A percentile compares a stretch with the other conserved stretches of the same genome.
phyloP scores from a whole-genome alignment of 2,797 vertebrate genomes.

The Enteromius unitaeniatus region DNA sequence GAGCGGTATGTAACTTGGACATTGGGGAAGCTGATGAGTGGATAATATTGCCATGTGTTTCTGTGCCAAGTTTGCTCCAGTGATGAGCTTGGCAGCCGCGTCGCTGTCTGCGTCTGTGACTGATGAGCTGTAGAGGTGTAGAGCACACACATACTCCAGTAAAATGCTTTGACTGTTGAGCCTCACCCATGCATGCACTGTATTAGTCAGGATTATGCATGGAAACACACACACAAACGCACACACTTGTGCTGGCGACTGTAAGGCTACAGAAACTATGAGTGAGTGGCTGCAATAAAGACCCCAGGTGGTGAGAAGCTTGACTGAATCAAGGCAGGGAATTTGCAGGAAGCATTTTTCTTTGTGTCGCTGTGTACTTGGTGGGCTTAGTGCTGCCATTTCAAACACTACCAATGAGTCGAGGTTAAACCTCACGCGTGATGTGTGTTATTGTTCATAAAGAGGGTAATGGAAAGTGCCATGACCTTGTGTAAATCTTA shows the following conservation, averaged over 20 bases:
- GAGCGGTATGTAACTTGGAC: constrained; percentile 11
- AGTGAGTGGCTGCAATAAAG: constrained; percentile 32
- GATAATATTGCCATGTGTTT: constrained; percentile 24
- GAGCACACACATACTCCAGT: constrained; percentile 16
- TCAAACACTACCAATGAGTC: constrained; percentile 19
- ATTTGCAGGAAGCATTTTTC: constrained; percentile 20
- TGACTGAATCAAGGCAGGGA: constrained; percentile 78
- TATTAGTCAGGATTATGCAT: constrained; percentile 34
- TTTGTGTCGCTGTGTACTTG: constrained; percentile 36
- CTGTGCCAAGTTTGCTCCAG: constrained; percentile 39
- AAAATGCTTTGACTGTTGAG: constrained; percentile 36
- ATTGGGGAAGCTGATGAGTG: constrained; percentile 37
- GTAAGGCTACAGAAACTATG: constrained; percentile 29
- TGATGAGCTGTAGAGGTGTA: constrained; percentile 45
- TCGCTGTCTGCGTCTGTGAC: constrained; percentile 43
- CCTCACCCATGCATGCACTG: constrained; percentile 33
- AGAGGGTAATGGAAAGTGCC: constrained; percentile 32
- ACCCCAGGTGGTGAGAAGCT: constrained; percentile 66
- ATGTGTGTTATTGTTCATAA: constrained; percentile 42
- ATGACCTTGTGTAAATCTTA: constrained; percentile 39
- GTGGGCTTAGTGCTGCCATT: constrained; percentile 46
- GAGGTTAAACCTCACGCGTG: constrained; percentile 16
- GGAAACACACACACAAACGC: constrained; percentile 50
- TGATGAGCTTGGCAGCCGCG: constrained; percentile 22
- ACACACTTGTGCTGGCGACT: constrained; percentile 63